A percentile compares a stretch with the other conserved stretches of the same genome.
Evolutionary conservation across 1,140 invertebrate species (phyloP).

Genomic region (Zaprionus gabonicus): DNA sequence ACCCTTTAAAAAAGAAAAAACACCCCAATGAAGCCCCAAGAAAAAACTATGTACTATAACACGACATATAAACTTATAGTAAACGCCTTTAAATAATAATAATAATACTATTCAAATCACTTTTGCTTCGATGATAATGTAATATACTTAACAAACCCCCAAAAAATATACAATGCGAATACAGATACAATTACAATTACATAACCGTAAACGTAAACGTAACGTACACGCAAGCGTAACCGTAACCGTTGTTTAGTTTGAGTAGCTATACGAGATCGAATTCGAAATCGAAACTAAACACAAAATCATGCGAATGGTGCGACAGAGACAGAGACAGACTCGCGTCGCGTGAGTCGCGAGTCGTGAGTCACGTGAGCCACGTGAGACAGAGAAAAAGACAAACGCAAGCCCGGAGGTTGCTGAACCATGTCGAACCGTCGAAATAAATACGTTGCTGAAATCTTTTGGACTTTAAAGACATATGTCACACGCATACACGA

Average conservation of each 20-base stretch:
- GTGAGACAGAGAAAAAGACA: constrained; percentile 15
- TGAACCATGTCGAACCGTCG: constrained; percentile 77
- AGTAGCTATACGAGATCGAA: constrained; percentile 57
- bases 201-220: constrained; percentile 52
- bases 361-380: constrained; percentile 3
- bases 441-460: constrained; percentile 75
- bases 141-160: constrained; percentile 73
- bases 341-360: background rate
- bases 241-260: constrained; percentile 77
- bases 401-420: constrained; percentile 54
- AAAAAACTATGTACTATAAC: constrained; percentile 65
- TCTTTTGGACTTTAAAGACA: constrained; percentile 71
- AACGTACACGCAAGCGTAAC: constrained; percentile 55
- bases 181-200: constrained; percentile 18
- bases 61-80: constrained; percentile 64
- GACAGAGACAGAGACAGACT: constrained; percentile 60
- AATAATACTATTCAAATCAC: constrained; percentile 72
- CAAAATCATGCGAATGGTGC: constrained; percentile 70
- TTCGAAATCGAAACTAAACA: constrained; percentile 41
- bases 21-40: constrained; percentile 20
- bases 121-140: constrained; percentile 80
- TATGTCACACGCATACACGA: constrained; percentile 30
- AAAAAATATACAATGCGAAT: constrained; percentile 37
- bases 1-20: constrained; percentile 4
- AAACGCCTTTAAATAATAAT: constrained; percentile 68